These are phyloP conservation scores for Myiotriccus ornatus DNA, from an alignment of 2,797 vertebrate genomes.

Conservation along the genomic window DNA sequence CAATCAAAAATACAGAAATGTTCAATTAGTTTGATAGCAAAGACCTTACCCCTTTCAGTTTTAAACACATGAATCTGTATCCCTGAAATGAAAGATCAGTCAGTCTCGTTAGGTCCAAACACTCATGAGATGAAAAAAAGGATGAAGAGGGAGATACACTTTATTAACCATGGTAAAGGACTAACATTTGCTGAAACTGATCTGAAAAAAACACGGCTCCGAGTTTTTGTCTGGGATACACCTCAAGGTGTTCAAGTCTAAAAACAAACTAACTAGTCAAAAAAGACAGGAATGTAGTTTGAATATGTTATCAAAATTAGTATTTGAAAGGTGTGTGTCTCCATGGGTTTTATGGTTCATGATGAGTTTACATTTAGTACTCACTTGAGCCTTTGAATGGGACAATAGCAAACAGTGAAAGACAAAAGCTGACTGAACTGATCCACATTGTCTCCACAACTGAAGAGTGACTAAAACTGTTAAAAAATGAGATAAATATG, in stretches of 20 bases:
- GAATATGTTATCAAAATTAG: not conserved
- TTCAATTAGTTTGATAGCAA: not conserved
- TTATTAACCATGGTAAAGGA: not conserved
- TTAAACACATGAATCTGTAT: not conserved
- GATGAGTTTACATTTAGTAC: not conserved
- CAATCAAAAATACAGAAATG: not conserved
- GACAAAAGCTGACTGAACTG: not conserved
- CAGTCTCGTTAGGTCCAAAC: not conserved
- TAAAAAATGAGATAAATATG: not conserved
- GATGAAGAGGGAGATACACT: not conserved
- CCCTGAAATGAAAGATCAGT: not conserved
- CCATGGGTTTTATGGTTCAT: rapidly evolving
- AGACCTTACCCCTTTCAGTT: rapidly evolving
- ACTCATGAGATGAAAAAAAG: not conserved
- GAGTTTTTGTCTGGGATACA: not conserved
- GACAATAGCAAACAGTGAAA: not conserved
- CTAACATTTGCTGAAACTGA: not conserved
- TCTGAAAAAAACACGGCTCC: not conserved
- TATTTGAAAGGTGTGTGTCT: not conserved
- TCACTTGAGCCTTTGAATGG: not conserved
- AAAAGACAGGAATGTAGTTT: not conserved
- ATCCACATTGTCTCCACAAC: not conserved
- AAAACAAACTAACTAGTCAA: not conserved
- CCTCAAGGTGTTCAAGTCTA: not conserved
- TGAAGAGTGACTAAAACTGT: not conserved